Evolutionary conservation across 2,113 vertebrate genomes (phyloP).

Genomic region (Gobiocypris rarus): DNA sequence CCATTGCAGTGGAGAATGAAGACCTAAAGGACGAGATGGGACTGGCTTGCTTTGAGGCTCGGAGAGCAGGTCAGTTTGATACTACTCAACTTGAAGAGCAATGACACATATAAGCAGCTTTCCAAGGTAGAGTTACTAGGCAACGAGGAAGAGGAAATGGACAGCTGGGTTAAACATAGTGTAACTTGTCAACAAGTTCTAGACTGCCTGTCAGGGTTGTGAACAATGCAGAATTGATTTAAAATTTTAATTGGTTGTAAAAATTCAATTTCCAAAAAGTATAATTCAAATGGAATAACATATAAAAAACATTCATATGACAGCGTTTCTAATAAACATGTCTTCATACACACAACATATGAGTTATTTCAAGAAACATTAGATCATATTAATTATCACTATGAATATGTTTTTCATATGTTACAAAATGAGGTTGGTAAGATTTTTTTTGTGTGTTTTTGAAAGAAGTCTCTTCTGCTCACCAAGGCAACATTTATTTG

Average conservation of each 20-base stretch:
- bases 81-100: not conserved
- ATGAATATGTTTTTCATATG: not conserved
- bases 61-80: slow-evolving; percentile 84
- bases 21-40: slow-evolving; percentile 97
- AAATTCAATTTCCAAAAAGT: not conserved
- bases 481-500: too few species aligned
- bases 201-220: not conserved
- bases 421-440: too few species aligned
- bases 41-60: slow-evolving; percentile 91
- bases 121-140: slow-evolving; percentile 18
- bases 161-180: slow-evolving; percentile 21
- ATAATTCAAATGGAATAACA: not conserved
- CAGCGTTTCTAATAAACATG: not conserved
- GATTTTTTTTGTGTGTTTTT: too few species aligned
- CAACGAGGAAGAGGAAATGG: slow-evolving; percentile 18
- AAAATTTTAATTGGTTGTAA: not conserved
- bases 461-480: too few species aligned
- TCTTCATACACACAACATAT: not conserved
- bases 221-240: not conserved
- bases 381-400: not conserved
- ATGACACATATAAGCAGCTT: not conserved
- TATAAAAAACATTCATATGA: not conserved
- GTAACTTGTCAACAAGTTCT: not conserved
- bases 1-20: slow-evolving; percentile 92
- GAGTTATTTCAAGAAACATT: not conserved